These are phyloP conservation scores for Coelopa frigida DNA, from an alignment of 1,140 invertebrate genomes.

Conservation along the genomic window DNA sequence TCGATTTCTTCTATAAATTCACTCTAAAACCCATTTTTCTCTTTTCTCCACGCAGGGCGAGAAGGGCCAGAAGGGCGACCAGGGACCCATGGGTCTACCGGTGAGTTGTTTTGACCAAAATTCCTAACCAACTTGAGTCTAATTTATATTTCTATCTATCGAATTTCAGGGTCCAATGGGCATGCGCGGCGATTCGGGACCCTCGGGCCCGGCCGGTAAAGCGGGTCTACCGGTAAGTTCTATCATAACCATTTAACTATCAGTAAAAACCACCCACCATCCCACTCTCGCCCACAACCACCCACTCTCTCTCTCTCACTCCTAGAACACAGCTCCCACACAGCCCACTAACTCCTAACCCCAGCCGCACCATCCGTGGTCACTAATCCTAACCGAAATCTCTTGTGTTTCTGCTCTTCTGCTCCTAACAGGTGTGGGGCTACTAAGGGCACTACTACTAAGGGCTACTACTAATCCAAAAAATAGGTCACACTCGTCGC, in stretches of 20 bases:
- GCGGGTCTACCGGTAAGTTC: conserved; percentile 71
- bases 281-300: no score
- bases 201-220: conserved; percentile 67
- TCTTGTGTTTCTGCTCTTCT: no score
- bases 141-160: conserved; percentile 2
- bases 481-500: conserved; percentile 6
- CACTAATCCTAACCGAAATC: no score
- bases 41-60: no score
- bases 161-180: conserved; percentile 74
- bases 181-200: conserved; percentile 69
- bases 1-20: conserved; percentile 13
- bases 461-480: conserved; percentile 28
- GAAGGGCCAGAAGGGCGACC: conserved; percentile 82
- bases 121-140: background rate
- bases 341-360: no score
- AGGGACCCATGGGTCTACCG: conserved; percentile 90
- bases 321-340: no score
- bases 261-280: no score
- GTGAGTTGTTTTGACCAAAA: conserved; percentile 56
- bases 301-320: conserved; percentile 18
- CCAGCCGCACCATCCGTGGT: no score
- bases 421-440: conserved; percentile 43
- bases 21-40: conserved; percentile 9
- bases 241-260: no score
- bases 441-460: no score